Base-by-base conservation (phyloP, 2,797 vertebrate species). In the Mionectes olivaceus region DNA sequence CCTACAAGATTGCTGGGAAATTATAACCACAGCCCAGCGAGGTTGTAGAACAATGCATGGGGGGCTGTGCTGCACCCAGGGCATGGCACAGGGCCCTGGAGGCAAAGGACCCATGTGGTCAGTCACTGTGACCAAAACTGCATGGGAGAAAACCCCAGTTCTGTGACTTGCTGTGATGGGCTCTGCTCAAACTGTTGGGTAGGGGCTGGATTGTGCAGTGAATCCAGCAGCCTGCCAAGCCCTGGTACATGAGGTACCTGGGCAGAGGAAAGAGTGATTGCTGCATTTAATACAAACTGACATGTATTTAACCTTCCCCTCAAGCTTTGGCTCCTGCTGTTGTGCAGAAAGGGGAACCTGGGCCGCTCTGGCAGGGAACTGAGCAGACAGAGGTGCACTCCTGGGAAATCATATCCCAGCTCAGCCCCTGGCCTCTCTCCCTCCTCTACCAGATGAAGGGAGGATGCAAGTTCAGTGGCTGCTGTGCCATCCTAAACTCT, bases 41-140 rank as follows among this genome's bases (percentile, higher is more conserved):
- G 59, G 52, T 35, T 68, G 41, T 33, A 46, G 60, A 86, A 10
- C 18, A 11, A 8, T 8, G 7, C 3, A 13, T 4, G 3, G 1
- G 27, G 41, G 41, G 32, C 19, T 68, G 71, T 78, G 70, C 57
- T 46, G 43, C 4, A 2, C 57, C 32, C 39, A 55, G 39, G 47
- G 49, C 57, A 63, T 0, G 2, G 56, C 2, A 2, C 39, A 52
- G 33, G 32, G 83, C 61, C 52, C 49, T 0, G 1, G 41, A 22
- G 14, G 49, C 73, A 64, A 10, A n/a, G 33, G 22, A 79, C 10
- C 1, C 3, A 11, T 33, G 59, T 32, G 49, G 41, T 73, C 81
- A 73, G 41, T 46, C 35, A 43, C 64, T 3, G 1, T 47, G 77
- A 80, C n/a, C 64, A 56, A n/a, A 90, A 39, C 52, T 35, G 55